Base-by-base conservation (phyloP, 2,113 vertebrate genomes). In the Camelus bactrianus region DNA sequence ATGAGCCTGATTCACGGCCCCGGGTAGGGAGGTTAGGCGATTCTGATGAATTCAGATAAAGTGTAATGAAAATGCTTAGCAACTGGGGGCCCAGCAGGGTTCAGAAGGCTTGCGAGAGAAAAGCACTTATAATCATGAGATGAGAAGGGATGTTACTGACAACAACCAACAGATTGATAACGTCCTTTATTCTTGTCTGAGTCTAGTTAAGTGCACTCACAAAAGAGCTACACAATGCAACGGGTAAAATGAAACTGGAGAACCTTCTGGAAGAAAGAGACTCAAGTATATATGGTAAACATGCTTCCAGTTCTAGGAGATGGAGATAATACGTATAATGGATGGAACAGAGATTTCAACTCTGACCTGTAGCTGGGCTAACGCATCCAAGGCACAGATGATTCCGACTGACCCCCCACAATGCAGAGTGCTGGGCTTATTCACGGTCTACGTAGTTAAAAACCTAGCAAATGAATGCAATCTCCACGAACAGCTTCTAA, bases 1-100 rank as follows among this genome's bases (percentile, higher is more conserved):
- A 98, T 97, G 96, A 98, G 95, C 56, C 92, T 65, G 90, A 87
- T 96, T 93, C 97, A 96, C 19, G 48, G 88, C 85, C 54, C 1
- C 22, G 92, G 96, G 93, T 97, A 97, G 94, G 93, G 92, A 96
- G 81, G 83, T 70, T 83, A 35, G 28, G 80, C 97, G 97, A 92
- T 94, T 92, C 96, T 85, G 95, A 98, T 97, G 95, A 76, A 98
- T 91, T 98, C 84, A 98, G 97, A 97, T 97, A 97, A 97, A 86
- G 60, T 69, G 65, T 46, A 97, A 96, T 86, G 91, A 91, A 97
- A 98, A 97, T 75, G 95, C 50, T 80, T 83, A 98, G 97, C 97
- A 98, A 97, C 93, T 94, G 79, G 70, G 28, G 30, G 48, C 88
- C 96, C 94, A 96, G 87, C 72, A 8, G 3, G 70, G 65, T 90